Evolutionary conservation across 2,113 vertebrate genomes (phyloP), one percentile per base, ranked within the genome.

Genomic region (Prolemur simus): DNA sequence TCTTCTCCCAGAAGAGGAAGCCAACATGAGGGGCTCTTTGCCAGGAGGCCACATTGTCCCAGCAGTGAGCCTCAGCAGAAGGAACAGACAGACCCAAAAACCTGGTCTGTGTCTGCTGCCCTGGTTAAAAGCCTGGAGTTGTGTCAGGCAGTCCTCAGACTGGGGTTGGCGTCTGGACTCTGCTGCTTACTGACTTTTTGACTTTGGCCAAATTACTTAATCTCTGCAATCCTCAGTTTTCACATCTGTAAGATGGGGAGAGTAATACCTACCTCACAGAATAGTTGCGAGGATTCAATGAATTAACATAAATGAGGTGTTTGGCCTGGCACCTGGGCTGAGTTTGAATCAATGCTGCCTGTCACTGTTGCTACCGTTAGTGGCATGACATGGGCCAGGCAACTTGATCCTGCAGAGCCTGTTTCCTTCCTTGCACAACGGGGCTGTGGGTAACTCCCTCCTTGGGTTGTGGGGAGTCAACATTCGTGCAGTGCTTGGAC

Each of bases 1-100:
- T 89, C 56, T 80, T 69, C 58, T 84, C 54, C 66, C 60, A 68
- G 47, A 37, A 89, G 95, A 83, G 74, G 88, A 83, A 97, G 91
- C 47, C 32, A 52, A 45, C 0, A 8, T 47, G 83, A 76, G n/a
- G 58, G 93, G 6, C 66, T 20, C 73, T 66, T 3, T 47, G 39
- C 68, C 54, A 32, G 91, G 84, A 49, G 45, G 39, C 71, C 12
- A 14, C 6, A 2, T 2, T 11, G 3, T 8, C 18, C 17, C 49
- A 23, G 39, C 69, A 32, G 29, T 5, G 29, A 84, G 13, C 86
- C 25, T 56, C 45, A 0, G 3, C 34, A 25, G 52, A 73, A 42
- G 54, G 34, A 81, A 42, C 49, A 60, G 73, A 18, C 6, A 68
- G 58, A 32, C 12, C 47, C 11, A 47, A 23, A 73, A 54, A 78